Evolutionary conservation across 23 tunicate genomes (phyloP).

Genomic region (Trididemnum miniatum): DNA sequence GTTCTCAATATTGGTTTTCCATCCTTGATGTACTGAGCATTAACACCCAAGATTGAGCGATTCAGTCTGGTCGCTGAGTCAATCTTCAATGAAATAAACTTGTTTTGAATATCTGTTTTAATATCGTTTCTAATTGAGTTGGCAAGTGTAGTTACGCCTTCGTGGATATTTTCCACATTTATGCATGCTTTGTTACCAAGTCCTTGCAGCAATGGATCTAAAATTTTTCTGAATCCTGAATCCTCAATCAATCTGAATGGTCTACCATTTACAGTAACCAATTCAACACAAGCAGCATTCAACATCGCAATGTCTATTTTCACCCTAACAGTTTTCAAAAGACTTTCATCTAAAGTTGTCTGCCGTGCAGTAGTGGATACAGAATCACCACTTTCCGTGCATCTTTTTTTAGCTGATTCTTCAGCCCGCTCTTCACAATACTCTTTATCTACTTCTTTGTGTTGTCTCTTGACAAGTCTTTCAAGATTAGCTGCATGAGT

Average conservation of each 20-base stretch:
- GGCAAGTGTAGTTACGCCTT: neutral
- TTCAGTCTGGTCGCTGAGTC: conserved; percentile 33
- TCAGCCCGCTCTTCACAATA: neutral
- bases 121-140: neutral
- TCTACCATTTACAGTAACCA: conserved; percentile 50
- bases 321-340: conserved; percentile 28
- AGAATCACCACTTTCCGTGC: neutral
- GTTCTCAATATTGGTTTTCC: conserved; percentile 27
- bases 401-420: neutral
- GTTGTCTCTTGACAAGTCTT: conserved; percentile 20
- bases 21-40: conserved; percentile 12
- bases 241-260: conserved; percentile 44
- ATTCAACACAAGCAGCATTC: conserved; percentile 26
- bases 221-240: conserved; percentile 40
- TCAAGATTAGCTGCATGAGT: conserved; percentile 31
- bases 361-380: conserved; percentile 1
- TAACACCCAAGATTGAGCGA: conserved; percentile 32
- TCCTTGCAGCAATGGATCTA: conserved; percentile 25
- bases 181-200: neutral
- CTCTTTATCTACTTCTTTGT: neutral
- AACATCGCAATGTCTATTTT: conserved; percentile 11
- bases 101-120: conserved; percentile 1
- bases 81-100: conserved; percentile 16
- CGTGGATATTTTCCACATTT: conserved; percentile 18
- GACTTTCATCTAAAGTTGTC: conserved; percentile 26